These are phyloP conservation scores for Dipus sagitta DNA, from an alignment of 2,797 vertebrate genomes.

Conservation along the genomic window DNA sequence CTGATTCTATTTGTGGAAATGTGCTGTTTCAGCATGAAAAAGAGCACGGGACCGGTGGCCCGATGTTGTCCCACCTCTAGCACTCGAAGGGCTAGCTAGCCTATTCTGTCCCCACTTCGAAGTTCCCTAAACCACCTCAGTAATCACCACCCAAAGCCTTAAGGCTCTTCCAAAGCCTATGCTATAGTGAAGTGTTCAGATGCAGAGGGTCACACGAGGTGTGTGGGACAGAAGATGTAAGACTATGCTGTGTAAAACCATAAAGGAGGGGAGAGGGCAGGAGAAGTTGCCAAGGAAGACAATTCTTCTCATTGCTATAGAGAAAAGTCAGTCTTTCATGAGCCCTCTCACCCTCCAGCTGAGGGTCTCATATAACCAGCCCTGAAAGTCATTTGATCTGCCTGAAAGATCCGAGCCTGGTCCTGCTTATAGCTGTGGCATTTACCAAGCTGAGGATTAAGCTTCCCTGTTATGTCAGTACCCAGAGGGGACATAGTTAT, in stretches of 20 bases:
- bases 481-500: conserved; percentile 36
- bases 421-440: neutral
- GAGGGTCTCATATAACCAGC: neutral
- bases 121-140: neutral
- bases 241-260: neutral
- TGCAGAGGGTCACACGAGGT: too few relatives aligned
- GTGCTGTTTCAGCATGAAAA: neutral
- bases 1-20: conserved; percentile 70
- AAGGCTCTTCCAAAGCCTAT: neutral
- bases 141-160: neutral
- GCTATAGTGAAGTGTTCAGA: rapidly evolving
- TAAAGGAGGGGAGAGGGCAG: neutral
- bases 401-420: neutral
- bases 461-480: neutral
- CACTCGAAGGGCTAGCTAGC: neutral
- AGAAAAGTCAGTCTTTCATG: neutral
- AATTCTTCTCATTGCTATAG: too few relatives aligned
- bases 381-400: conserved; percentile 29
- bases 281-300: neutral
- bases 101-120: neutral
- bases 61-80: neutral
- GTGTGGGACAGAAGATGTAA: rapidly evolving
- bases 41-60: neutral
- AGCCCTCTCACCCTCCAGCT: neutral
- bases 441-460: conserved; percentile 27